Conservation (phyloP, 2,797 vertebrate species). For the Gallinago nigripennis region DNA sequence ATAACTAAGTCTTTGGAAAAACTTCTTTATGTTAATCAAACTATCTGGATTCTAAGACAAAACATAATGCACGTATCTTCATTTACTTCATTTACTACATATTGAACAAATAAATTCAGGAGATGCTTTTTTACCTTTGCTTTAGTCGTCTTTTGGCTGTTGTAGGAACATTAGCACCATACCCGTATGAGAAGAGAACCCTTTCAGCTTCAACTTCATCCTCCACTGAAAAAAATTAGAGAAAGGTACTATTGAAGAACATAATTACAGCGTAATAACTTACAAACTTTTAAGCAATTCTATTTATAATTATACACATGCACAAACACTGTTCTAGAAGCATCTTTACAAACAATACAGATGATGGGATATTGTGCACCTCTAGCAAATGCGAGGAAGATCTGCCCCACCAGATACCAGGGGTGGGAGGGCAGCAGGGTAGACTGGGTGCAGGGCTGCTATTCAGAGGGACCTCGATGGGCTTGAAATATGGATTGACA, state of each 20-base stretch:
- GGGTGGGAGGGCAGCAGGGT: neutral
- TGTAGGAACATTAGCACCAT: conserved; percentile 96
- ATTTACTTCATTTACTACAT: no score
- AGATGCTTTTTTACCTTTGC: conserved; percentile 85
- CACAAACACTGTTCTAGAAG: neutral
- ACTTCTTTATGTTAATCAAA: neutral
- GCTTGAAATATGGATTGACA: neutral
- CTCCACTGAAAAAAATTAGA: conserved; percentile 83
- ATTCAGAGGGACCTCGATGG: neutral
- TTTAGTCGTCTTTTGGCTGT: conserved; percentile 93
- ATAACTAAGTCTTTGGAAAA: conserved; percentile 24
- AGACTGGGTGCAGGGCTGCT: neutral
- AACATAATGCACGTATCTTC: neutral
- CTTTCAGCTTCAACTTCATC: conserved; percentile 94
- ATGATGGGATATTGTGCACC: neutral
- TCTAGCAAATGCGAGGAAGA: neutral
- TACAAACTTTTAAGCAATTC: neutral
- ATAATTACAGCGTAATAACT: neutral
- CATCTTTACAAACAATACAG: neutral
- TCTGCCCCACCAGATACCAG: neutral
- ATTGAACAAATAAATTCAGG: neutral
- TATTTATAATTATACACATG: neutral
- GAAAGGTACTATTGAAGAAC: neutral
- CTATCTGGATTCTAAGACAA: conserved; percentile 9
- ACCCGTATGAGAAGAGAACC: conserved; percentile 94